These are phyloP conservation scores for Sylvia borin DNA, from an alignment of 2,797 vertebrate species.

Conservation along the genomic window DNA sequence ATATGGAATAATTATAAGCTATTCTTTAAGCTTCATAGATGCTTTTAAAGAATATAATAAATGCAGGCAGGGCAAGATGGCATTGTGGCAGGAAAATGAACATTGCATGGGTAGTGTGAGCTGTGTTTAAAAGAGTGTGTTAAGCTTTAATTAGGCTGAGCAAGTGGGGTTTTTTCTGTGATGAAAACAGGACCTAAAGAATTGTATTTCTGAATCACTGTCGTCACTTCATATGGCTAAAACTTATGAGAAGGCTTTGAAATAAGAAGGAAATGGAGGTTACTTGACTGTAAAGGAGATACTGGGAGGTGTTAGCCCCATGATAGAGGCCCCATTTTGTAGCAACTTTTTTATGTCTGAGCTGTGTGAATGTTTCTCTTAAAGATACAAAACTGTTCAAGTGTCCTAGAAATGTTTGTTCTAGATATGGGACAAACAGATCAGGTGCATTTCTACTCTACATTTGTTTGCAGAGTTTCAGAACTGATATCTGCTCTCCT, in stretches of 20 bases:
- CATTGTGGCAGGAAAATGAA: not conserved
- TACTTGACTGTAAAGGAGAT: not conserved
- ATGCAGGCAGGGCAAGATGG: not conserved
- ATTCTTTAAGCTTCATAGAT: not conserved
- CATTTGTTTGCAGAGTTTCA: not conserved
- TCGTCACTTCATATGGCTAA: not conserved
- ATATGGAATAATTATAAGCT: not conserved
- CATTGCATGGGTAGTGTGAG: not conserved
- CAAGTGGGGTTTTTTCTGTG: fast-evolving
- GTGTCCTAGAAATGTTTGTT: not conserved
- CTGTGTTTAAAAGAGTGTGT: not conserved
- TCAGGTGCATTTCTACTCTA: not conserved
- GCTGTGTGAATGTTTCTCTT: not conserved
- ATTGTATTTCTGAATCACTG: not conserved
- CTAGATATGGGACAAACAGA: not conserved
- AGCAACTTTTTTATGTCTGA: not conserved
- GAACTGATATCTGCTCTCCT: not conserved
- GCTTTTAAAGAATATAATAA: not conserved
- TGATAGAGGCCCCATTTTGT: not conserved
- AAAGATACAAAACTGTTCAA: not conserved
- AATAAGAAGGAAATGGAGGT: not conserved
- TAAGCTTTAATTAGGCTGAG: not conserved
- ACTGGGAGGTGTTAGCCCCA: not conserved
- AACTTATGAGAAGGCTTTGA: not conserved
- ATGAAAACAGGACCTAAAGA: not conserved